Conservation (phyloP, 2,113 vertebrate species). For the Ammodytes marinus region DNA sequence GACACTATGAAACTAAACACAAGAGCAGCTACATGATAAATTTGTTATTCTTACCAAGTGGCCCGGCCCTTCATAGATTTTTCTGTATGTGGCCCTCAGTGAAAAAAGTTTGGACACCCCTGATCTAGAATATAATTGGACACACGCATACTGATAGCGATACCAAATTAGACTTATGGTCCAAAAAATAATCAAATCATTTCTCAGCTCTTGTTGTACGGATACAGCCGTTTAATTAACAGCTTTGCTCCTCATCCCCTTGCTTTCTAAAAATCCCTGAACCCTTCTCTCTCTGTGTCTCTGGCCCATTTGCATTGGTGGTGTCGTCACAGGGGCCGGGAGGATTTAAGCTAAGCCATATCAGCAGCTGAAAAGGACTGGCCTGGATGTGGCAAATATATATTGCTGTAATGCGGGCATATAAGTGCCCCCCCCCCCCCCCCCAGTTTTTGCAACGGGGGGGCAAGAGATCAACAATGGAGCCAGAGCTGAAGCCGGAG, state of each 20-base stretch:
- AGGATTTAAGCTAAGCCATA: slow-evolving; percentile 71
- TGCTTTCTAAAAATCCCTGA: slow-evolving; percentile 50
- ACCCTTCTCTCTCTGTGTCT: slow-evolving; percentile 46
- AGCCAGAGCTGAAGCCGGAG: slow-evolving; percentile 49
- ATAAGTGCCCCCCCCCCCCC: no score
- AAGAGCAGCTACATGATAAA: no score
- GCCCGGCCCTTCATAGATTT: no score
- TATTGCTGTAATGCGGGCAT: slow-evolving; percentile 50
- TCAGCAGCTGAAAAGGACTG: slow-evolving; percentile 67
- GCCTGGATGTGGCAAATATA: slow-evolving; percentile 65
- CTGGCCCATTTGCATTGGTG: slow-evolving; percentile 58
- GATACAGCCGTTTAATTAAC: slow-evolving; percentile 40
- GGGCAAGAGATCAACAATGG: slow-evolving; percentile 67
- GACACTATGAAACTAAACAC: no score
- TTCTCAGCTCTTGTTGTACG: slow-evolving; percentile 5
- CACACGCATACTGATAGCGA: background rate
- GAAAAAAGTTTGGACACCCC: no score
- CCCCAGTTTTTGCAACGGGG: background rate
- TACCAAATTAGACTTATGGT: background rate
- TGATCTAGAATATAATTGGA: slow-evolving; percentile 6
- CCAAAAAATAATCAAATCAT: background rate
- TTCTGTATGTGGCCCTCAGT: no score
- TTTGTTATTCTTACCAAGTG: no score
- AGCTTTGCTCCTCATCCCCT: slow-evolving; percentile 23
- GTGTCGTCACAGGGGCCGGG: slow-evolving; percentile 60